Evolutionary conservation across 1,140 invertebrate genomes (phyloP).

Genomic region (Drosophila sucinea): DNA sequence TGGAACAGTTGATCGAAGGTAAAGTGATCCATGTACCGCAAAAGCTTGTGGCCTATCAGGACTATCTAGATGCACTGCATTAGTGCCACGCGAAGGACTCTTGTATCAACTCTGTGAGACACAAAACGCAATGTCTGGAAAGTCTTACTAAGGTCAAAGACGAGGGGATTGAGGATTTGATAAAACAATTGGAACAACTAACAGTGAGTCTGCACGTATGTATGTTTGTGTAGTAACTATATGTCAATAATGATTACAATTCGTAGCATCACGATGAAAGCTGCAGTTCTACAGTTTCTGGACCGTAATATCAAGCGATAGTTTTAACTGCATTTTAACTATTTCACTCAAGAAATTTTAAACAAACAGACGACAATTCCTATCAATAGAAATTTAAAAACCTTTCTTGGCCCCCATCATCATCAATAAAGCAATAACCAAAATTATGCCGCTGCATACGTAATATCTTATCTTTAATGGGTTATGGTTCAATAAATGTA

Average conservation of each 20-base stretch:
- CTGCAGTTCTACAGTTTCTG: neutral
- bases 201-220: conserved; percentile 47
- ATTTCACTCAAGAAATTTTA: neutral
- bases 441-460: no score
- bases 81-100: conserved; percentile 80
- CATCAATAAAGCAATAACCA: no score
- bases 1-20: conserved; percentile 25
- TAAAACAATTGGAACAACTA: conserved; percentile 51
- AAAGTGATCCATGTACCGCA: conserved; percentile 68
- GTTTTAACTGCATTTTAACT: neutral
- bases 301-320: neutral
- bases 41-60: conserved; percentile 84
- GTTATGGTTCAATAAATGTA: no score
- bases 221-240: neutral
- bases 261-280: no score
- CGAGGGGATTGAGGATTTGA: conserved; percentile 84
- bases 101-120: conserved; percentile 33
- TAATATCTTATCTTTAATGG: no score
- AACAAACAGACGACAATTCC: neutral
- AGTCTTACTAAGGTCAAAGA: conserved; percentile 84
- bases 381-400: neutral
- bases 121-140: conserved; percentile 84
- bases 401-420: neutral
- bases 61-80: conserved; percentile 83
- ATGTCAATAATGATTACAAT: no score